Evolutionary conservation across 1,140 invertebrate genomes (phyloP), one percentile per base, ranked within the genome.

Genomic region (Leguminivora glycinivorella): DNA sequence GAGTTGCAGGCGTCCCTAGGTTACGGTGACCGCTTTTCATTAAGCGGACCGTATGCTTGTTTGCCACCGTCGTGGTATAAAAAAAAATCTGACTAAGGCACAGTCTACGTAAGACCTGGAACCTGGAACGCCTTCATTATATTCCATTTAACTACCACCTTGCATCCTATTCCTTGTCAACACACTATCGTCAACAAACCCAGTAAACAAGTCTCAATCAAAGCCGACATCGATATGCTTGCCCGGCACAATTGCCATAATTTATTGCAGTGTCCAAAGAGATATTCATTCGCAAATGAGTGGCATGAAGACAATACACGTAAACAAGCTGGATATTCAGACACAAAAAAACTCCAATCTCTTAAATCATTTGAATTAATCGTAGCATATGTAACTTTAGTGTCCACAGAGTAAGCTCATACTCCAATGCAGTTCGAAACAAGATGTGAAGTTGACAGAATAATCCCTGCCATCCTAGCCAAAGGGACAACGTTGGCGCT

Each of bases 291-390:
- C 22, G 47, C 47, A 52, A 52, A 52, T 52, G 19, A 22, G 14
- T 52, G 47, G 22, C 47, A 52, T 10, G 17, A 52, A 52, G 47
- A 22, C 17, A 52, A 52, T 22, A 52, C 19, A 22, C 19, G 47
- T 52, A 52, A 52, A 52, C 47, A 52, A 52, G 47, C 47, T 52
- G 19, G 47, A 52, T 52, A 52, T 52, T 52, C 47, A 7, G 7
- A 52, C 47, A 9, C 47, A 4, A 9, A 19, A 22, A 9, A 22
- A 9, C n/a, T 19, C 14, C 0, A 52, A 52, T 10, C 43, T 47
- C n/a, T n/a, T 17, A 47, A n/a, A 17, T 47, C 43, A 17, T 3
- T 19, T 47, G 7, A 17, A 17, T 17, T 7, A 17, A 5, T 47
- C 4, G 3, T 7, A 22, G 17, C 6, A 52, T 17, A 52, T 22